These are phyloP conservation scores for Venustaconcha ellipsiformis DNA, from an alignment of 1,140 invertebrate genomes.

Conservation along the genomic window DNA sequence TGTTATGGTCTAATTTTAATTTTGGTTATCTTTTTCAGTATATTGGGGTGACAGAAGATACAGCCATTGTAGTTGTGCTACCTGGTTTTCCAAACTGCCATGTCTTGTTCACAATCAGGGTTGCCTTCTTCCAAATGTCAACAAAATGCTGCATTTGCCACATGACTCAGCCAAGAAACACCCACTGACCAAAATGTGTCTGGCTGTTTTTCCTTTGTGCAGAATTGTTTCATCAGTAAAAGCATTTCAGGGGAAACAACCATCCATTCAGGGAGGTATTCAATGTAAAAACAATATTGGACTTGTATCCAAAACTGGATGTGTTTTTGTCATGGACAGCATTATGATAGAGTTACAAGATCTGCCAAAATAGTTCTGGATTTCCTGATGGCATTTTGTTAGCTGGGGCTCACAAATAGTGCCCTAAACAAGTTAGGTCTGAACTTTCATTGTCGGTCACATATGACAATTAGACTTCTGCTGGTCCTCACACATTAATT, in stretches of 20 bases:
- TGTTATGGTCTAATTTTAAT: too few relatives aligned
- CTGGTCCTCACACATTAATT: too few relatives aligned
- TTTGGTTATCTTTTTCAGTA: too few relatives aligned
- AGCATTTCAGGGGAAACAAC: slow-evolving; percentile 5
- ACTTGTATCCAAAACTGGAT: neutral
- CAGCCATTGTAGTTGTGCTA: slow-evolving; percentile 27
- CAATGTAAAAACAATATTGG: neutral
- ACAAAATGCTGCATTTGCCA: neutral
- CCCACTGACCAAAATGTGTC: neutral
- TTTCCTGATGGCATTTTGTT: neutral
- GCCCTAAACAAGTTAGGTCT: neutral
- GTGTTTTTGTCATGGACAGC: slow-evolving; percentile 13
- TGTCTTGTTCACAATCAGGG: slow-evolving; percentile 15
- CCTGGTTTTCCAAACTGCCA: slow-evolving; percentile 23
- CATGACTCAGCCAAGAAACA: slow-evolving; percentile 4
- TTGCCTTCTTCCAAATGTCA: slow-evolving; percentile 3
- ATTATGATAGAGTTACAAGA: neutral
- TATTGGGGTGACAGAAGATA: neutral
- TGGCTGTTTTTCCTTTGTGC: slow-evolving; percentile 16
- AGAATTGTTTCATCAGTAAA: slow-evolving; percentile 3
- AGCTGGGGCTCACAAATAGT: neutral
- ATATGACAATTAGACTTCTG: too few relatives aligned
- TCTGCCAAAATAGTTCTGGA: slow-evolving; percentile 8
- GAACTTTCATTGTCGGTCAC: neutral
- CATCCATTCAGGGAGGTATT: neutral